phyloP scores from a whole-genome alignment of 2,888 invertebrate genomes.

The Bugula neritina region DNA sequence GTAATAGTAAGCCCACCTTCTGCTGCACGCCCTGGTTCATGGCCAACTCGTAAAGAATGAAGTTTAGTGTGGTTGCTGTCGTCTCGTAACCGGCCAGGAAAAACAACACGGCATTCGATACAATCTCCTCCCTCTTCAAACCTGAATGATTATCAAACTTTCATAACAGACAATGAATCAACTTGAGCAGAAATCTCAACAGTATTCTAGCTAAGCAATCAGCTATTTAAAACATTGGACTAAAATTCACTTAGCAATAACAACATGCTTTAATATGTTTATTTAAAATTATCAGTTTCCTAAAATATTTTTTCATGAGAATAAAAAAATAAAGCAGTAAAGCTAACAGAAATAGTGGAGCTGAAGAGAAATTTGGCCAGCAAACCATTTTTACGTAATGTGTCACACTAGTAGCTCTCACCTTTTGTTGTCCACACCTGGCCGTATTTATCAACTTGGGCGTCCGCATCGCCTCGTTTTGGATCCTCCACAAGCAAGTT shows the following conservation, averaged over 20 bases:
- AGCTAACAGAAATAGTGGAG: too few relatives aligned
- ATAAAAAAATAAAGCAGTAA: too few relatives aligned
- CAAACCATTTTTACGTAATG: background rate
- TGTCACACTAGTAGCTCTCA: background rate
- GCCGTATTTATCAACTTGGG: slow-evolving; percentile 1
- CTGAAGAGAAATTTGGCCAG: too few relatives aligned
- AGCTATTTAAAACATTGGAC: too few relatives aligned
- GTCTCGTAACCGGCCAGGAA: slow-evolving; percentile 41
- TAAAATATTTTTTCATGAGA: too few relatives aligned
- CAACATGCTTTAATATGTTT: too few relatives aligned
- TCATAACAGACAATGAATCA: too few relatives aligned
- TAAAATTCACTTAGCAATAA: too few relatives aligned
- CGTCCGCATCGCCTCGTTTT: background rate
- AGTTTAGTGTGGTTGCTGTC: slow-evolving; percentile 35
- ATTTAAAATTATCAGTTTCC: too few relatives aligned
- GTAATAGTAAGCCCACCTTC: too few relatives aligned
- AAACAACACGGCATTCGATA: slow-evolving; percentile 37
- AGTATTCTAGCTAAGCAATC: too few relatives aligned
- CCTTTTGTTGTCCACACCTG: slow-evolving; percentile 16
- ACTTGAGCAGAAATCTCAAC: too few relatives aligned
- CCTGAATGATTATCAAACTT: slow-evolving; percentile 28
- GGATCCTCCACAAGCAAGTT: slow-evolving; percentile 4
- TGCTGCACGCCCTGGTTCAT: slow-evolving; percentile 36
- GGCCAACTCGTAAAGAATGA: slow-evolving; percentile 34
- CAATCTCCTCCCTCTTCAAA: slow-evolving; percentile 35